Evolutionary conservation across 2,888 invertebrate genomes (phyloP), one percentile per base, ranked within the genome.

Genomic region (Hydroisotoma schaefferi): DNA sequence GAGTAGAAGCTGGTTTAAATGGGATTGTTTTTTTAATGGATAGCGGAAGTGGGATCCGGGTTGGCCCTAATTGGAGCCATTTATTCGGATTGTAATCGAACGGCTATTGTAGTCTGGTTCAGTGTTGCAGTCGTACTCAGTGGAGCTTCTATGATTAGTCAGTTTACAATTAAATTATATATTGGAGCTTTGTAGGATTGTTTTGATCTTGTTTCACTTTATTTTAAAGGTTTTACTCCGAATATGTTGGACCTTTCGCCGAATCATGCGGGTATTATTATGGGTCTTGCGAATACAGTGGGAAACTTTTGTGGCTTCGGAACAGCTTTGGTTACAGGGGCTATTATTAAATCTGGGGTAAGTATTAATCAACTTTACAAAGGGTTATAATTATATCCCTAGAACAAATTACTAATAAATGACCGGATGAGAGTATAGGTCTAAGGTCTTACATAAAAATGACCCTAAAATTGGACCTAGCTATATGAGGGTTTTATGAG

Each of bases 241-340:
- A 87, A 84, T 73, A 84, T 87, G 65, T 86, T 88, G 18, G 87
- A 88, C 75, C 85, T 88, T 61, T 86, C 87, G 1, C 87, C 87
- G n/a, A 87, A 87, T 77, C 84, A 85, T 72, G 87, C 87, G 54
- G 87, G 84, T 75, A 74, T 68, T 25, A 44, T 68, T 20, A 60
- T 67, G 58, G 67, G 64, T 20, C 23, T 61, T 10, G 55, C 57
- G 26, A 68, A 65, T 47, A 65, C 68, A 15, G 33, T 65, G n/a
- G 57, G 62, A 3, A 63, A 65, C 10, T 22, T 61, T 18, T 57
- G 56, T 22, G 68, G 68, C 8, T 60, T 68, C 27, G 51, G 56
- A 37, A 64, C 64, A 23, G 61, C 65, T 1, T 57, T 55, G 43
- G 59, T 73, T 20, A 64, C 74, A 10, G 73, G 74, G 66, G 72